These are phyloP conservation scores for Phenganax stokvisi DNA, from an alignment of 92 coral and sea anemone genomes.

Conservation along the genomic window DNA sequence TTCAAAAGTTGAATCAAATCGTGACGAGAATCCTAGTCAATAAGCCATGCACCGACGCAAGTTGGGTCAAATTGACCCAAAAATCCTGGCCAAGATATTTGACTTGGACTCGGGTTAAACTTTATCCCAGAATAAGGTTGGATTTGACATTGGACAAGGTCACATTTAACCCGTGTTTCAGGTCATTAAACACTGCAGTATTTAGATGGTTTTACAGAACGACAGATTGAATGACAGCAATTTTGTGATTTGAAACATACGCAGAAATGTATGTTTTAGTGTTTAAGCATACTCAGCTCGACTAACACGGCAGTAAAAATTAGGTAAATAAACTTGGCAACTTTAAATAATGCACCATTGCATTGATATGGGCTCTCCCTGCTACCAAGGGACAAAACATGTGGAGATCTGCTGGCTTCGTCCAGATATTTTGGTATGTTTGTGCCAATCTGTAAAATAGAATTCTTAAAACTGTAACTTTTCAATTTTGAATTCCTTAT, in stretches of 20 bases:
- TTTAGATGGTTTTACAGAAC: too few species aligned
- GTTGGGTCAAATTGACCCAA: slow-evolving; percentile 10
- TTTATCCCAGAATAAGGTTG: too few species aligned
- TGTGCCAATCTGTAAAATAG: slow-evolving; percentile 11
- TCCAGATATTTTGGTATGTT: slow-evolving; percentile 1
- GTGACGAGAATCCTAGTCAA: slow-evolving; percentile 4
- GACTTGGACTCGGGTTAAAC: too few species aligned
- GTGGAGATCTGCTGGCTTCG: background rate
- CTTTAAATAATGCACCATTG: too few species aligned
- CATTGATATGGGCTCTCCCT: slow-evolving; percentile 9
- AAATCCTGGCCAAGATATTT: too few species aligned
- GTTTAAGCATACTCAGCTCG: too few species aligned
- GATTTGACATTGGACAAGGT: too few species aligned
- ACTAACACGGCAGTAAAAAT: too few species aligned
- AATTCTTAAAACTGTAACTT: background rate
- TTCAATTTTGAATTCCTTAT: background rate
- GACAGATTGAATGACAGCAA: background rate
- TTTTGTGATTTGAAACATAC: background rate
- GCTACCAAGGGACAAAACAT: background rate
- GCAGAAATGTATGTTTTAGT: too few species aligned
- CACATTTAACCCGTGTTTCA: too few species aligned
- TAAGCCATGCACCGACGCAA: slow-evolving; percentile 17
- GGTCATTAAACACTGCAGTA: background rate
- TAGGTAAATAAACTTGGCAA: too few species aligned
- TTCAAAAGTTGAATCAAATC: background rate